Conservation (phyloP, 2,797 vertebrate genomes). For the Siniperca undulata region DNA sequence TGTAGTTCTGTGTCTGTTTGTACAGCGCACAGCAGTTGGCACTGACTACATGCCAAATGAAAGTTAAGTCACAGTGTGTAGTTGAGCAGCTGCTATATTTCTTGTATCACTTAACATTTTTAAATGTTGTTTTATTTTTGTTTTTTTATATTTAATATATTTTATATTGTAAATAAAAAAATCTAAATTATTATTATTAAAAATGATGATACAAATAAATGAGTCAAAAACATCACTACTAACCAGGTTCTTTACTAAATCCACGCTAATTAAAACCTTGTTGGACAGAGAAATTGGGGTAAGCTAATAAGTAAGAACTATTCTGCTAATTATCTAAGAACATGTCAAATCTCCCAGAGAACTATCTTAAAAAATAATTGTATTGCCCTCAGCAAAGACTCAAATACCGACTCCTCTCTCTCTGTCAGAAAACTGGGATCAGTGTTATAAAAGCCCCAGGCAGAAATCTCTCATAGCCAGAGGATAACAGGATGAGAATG, state of each 20-base stretch:
- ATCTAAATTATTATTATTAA: neutral
- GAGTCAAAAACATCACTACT: neutral
- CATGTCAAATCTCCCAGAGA: constrained; percentile 33
- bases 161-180: neutral
- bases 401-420: neutral
- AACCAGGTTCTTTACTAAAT: neutral
- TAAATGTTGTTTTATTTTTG: neutral
- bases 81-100: neutral
- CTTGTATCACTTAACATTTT: neutral
- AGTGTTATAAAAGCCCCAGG: constrained; percentile 51
- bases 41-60: neutral
- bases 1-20: neutral
- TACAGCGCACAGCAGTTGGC: neutral
- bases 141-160: neutral
- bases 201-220: neutral
- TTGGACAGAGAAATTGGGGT: constrained; percentile 9
- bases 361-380: constrained; percentile 9
- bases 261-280: constrained; percentile 6
- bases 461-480: constrained; percentile 47
- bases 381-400: constrained; percentile 18
- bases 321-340: constrained; percentile 43
- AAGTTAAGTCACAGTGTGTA: neutral
- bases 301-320: neutral
- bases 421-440: constrained; percentile 51
- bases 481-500: constrained; percentile 62